Conservation (phyloP, 1,140 invertebrate genomes). For the Agrilus planipennis region DNA sequence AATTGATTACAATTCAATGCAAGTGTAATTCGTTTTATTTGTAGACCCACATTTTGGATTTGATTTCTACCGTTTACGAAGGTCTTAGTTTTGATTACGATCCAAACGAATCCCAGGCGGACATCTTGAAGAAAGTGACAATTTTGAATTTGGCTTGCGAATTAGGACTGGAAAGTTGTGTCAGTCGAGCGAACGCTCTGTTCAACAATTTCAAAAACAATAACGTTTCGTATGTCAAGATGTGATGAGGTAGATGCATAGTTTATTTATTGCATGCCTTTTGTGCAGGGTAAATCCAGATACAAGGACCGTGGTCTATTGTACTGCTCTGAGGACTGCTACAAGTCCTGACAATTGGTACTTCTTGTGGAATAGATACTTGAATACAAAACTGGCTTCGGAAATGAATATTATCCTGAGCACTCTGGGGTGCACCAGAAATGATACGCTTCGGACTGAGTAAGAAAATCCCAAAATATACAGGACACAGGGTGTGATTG, state of each 20-base stretch:
- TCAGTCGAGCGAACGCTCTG: too few species aligned
- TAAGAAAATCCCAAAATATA: too few species aligned
- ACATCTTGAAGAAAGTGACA: too few species aligned
- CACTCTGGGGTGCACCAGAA: conserved; percentile 42
- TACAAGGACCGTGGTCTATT: conserved; percentile 6
- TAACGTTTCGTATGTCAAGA: too few species aligned
- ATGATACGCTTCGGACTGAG: conserved; percentile 31
- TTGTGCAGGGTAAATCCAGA: conserved; percentile 5
- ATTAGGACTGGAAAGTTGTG: too few species aligned
- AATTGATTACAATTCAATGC: conserved; percentile 2
- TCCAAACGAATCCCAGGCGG: too few species aligned
- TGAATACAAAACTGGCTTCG: conserved; percentile 17
- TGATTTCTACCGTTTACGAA: conserved; percentile 6
- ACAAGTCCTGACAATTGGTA: neutral
- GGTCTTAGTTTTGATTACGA: too few species aligned
- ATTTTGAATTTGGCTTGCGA: too few species aligned
- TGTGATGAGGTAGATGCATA: too few species aligned
- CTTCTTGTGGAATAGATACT: conserved; percentile 6
- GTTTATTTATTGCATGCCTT: too few species aligned
- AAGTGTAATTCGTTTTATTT: conserved; percentile 9
- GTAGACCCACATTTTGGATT: conserved; percentile 11
- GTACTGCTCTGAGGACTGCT: conserved; percentile 3
- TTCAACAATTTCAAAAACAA: too few species aligned
- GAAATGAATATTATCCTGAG: conserved; percentile 42
- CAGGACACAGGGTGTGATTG: too few species aligned